Base-by-base conservation (phyloP, 30 jellyfish, hydroid and myxozoan genomes). In the Rhopilema esculentum region DNA sequence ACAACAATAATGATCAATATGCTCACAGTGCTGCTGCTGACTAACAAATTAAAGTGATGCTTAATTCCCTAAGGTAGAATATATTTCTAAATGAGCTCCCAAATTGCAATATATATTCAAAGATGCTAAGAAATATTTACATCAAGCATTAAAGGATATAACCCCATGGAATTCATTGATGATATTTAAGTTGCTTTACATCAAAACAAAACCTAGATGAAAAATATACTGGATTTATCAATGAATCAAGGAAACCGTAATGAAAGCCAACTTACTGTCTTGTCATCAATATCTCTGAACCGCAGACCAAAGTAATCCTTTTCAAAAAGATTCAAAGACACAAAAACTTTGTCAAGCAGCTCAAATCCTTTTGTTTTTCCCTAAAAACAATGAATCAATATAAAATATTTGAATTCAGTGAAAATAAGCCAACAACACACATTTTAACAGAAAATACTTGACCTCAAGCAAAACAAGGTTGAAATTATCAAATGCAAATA, bases 301-400 rank as follows among this genome's bases (percentile, higher is more conserved):
- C 96, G 89, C 40, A 94, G 72, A 23, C 99, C 99, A 94, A 94
- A 94, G 73, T 94, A 94, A 49, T 94, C 99, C 49, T 69, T 85
- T 67, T 94, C 99, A 57, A 72, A 79, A 15, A 94, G 91, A 70
- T 94, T 87, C 84, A 94, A 71, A 48, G 83, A 67, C 52, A 62
- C 31, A 66, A 94, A 94, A 18, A 94, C 99, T 67, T 84, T 80
- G 8, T 93, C 88, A 57, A 94, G 51, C 81, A 94, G 69, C 28
- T 94, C 99, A 65, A 26, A 88, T 29, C 99, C 99, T 69, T 81
- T 72, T 63, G 99, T 87, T 86, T 94, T 94, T 83, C 95, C 81
- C 99, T 94, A 69, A 53, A 88, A 75, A 52, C 65, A 72, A 70
- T 66, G 52, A 32, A 18, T 23, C 32, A 70, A 24, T 25, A 70